Evolutionary conservation across 2,113 vertebrate species (phyloP).

Genomic region (Erpornis zantholeuca): DNA sequence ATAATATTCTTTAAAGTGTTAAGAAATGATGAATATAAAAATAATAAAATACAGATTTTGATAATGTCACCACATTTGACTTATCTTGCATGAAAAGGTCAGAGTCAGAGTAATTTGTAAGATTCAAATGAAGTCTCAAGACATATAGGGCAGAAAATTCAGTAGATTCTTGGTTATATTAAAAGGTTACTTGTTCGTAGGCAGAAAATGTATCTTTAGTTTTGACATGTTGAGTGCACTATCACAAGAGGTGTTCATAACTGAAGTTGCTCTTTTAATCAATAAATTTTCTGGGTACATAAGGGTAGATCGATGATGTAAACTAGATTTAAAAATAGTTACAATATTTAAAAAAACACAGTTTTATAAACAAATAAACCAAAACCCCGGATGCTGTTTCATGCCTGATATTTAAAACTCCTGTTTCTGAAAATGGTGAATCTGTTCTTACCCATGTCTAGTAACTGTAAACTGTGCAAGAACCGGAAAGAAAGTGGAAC

Average conservation of each 20-base stretch:
- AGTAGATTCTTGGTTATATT: background rate
- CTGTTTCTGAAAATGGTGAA: background rate
- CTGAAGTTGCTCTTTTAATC: background rate
- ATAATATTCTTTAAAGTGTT: background rate
- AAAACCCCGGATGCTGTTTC: background rate
- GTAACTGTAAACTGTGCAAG: background rate
- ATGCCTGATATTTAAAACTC: background rate
- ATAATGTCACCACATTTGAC: slow-evolving; percentile 59
- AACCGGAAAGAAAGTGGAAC: background rate
- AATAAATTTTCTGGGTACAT: background rate
- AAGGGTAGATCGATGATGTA: background rate
- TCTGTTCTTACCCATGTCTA: background rate
- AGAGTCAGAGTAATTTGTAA: slow-evolving; percentile 26
- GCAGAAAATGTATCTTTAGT: background rate
- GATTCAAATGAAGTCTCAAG: slow-evolving; percentile 49
- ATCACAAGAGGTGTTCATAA: background rate
- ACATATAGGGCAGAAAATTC: slow-evolving; percentile 26
- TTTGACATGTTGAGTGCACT: background rate
- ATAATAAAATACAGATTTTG: slow-evolving; percentile 47
- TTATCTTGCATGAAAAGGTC: slow-evolving; percentile 62
- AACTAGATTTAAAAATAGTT: background rate
- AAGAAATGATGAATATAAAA: slow-evolving; percentile 39
- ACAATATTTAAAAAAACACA: too few species aligned
- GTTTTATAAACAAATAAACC: background rate
- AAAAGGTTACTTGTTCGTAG: background rate